Conservation (phyloP, 2,888 invertebrate genomes). For the Yponomeuta malinellus region DNA sequence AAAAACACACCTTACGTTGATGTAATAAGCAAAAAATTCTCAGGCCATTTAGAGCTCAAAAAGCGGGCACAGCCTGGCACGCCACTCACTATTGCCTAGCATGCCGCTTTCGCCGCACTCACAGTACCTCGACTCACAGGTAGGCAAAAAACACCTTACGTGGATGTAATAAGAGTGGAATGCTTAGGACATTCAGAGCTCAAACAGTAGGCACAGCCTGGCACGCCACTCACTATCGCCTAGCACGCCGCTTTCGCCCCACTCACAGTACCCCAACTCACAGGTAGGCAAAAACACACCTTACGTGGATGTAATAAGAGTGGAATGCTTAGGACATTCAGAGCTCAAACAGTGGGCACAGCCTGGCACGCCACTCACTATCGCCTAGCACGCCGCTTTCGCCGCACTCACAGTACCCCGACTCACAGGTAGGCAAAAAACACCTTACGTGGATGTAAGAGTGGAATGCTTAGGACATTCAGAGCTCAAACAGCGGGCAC, state of each 20-base stretch:
- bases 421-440: constrained; percentile 48
- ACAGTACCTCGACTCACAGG: constrained; percentile 55
- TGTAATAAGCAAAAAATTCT: not conserved
- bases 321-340: constrained; percentile 19
- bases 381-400: constrained; percentile 53
- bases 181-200: constrained; percentile 27
- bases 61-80: constrained; percentile 32
- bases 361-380: constrained; percentile 42
- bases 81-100: constrained; percentile 49
- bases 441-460: not conserved
- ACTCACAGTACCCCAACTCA: constrained; percentile 51
- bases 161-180: not conserved
- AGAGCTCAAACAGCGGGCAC: constrained; percentile 36
- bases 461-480: constrained; percentile 41
- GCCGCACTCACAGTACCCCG: constrained; percentile 49
- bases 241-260: constrained; percentile 47
- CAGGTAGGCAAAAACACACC: constrained; percentile 41
- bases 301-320: not conserved
- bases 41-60: too few species aligned
- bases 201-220: constrained; percentile 39
- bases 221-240: constrained; percentile 46
- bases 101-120: constrained; percentile 50
- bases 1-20: not conserved
- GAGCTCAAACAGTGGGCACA: constrained; percentile 53
- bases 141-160: constrained; percentile 27